Base-by-base conservation (phyloP, 1,140 invertebrate genomes). In the Philopotamus ludificatus region DNA sequence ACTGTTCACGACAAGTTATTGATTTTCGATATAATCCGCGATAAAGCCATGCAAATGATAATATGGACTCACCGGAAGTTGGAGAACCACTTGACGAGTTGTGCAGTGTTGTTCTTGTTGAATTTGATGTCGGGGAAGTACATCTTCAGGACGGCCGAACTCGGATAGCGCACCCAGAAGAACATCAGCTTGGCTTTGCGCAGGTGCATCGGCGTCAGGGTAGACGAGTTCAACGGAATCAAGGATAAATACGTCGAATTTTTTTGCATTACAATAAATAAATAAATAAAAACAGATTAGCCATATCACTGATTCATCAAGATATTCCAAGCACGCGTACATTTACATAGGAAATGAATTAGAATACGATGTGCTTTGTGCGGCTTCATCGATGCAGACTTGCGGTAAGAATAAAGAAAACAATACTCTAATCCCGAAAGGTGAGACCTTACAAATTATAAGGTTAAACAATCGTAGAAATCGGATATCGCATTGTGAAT, bases 51-150 rank as follows among this genome's bases (percentile, higher is more conserved):
- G 18, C 9, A 44, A 44, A 44, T 44, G 18, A 2, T 21, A 49
- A 49, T 49, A 21, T 26, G 15, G 34, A 87, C 91, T 93, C 81
- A 98, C 96, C 96, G 89, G 83, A 99, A 99, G 79, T 99, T 99
- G 76, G 95, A 98, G 89, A 99, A 99, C 98, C 98, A 99, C 83
- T 99, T 99, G 84, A 99, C 97, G 75, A 99, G 89, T 84, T 99
- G 98, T 73, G 97, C 97, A 66, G 97, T 99, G 84, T 99, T 99
- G 85, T 99, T 98, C 84, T 99, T 99, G 87, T 99, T 99, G 86
- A 99, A 99, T 79, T 96, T 97, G 82, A 99, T 98, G 85, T 99
- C 98, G 10, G 97, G 97, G 86, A 99, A 99, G 86, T 97, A 99
- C 87, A 96, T 97, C 86, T 99, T 99, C 75, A 99, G 89, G 68